A percentile compares a stretch with the other conserved stretches of the same genome.
These are phyloP conservation scores for Dinocampus coccinellae DNA, from an alignment of 2,888 invertebrate genomes.

Conservation along the genomic window DNA sequence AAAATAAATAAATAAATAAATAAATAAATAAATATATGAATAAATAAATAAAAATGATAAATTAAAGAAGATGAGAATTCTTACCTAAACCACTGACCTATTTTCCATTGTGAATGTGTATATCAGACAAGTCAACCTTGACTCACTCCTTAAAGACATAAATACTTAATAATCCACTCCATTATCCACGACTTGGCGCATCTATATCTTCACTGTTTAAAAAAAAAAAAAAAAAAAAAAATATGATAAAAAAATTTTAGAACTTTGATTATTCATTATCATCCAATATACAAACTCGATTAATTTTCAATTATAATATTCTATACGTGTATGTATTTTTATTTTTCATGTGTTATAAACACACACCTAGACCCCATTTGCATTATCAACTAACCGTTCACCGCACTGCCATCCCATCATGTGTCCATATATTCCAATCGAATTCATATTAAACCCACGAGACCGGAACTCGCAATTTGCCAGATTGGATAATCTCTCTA, in stretches of 20 bases:
- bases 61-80: no score
- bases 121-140: not conserved
- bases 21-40: not conserved
- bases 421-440: conserved; percentile 29
- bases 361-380: not conserved
- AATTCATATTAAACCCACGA: conserved; percentile 42
- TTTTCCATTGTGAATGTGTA: not conserved
- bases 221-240: not conserved
- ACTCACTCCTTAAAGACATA: not conserved
- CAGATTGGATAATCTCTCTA: conserved; percentile 28
- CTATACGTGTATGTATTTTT: not conserved
- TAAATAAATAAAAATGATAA: no score
- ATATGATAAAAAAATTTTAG: not conserved
- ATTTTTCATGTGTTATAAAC: not conserved
- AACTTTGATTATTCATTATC: not conserved
- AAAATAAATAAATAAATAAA: not conserved
- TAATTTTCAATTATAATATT: conserved; percentile 27
- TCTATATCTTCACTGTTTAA: not conserved
- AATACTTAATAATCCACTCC: conserved; percentile 1
- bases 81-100: not conserved
- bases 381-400: not conserved
- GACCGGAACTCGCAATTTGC: conserved; percentile 48
- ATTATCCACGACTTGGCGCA: not conserved
- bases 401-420: conserved; percentile 6
- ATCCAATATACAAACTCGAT: conserved; percentile 10